Conservation (phyloP, 2,888 invertebrate species). For the Pemphredon lugubris region DNA sequence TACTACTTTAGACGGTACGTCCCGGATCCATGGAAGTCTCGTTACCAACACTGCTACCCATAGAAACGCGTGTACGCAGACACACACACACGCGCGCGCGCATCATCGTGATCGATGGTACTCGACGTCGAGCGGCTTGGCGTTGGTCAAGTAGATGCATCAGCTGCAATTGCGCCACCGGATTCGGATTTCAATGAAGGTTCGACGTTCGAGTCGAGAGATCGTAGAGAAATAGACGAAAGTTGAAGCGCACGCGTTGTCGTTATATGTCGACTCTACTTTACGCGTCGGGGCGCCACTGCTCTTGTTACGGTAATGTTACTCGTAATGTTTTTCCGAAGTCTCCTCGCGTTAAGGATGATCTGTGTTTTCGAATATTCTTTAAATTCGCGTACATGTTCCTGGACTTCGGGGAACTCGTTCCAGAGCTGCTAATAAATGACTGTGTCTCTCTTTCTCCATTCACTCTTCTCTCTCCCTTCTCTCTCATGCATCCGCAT, state of each 20-base stretch:
- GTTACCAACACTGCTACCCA: slow-evolving; percentile 23
- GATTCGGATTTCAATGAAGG: slow-evolving; percentile 56
- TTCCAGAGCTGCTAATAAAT: too few relatives aligned
- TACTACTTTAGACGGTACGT: slow-evolving; percentile 48
- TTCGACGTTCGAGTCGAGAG: slow-evolving; percentile 30
- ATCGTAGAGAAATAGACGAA: slow-evolving; percentile 45
- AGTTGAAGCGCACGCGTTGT: slow-evolving; percentile 27
- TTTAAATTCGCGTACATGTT: too few relatives aligned
- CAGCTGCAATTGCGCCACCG: slow-evolving; percentile 55
- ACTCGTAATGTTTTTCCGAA: too few relatives aligned
- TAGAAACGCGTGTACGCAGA: slow-evolving; percentile 13
- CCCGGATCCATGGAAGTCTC: slow-evolving; percentile 29
- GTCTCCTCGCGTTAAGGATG: too few relatives aligned
- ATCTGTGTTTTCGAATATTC: too few relatives aligned
- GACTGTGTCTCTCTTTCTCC: too few relatives aligned
- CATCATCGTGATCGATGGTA: slow-evolving; percentile 59
- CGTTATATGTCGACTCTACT: slow-evolving; percentile 19
- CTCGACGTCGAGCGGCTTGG: slow-evolving; percentile 55
- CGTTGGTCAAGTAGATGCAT: slow-evolving; percentile 62
- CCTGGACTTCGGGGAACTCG: too few relatives aligned
- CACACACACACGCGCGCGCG: slow-evolving; percentile 24
- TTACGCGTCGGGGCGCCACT: too few relatives aligned
- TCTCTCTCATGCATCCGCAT: neutral
- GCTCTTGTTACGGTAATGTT: too few relatives aligned
- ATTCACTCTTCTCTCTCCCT: too few relatives aligned